Conservation (phyloP, 2,113 vertebrate species). For the Tachysurus vachellii region DNA sequence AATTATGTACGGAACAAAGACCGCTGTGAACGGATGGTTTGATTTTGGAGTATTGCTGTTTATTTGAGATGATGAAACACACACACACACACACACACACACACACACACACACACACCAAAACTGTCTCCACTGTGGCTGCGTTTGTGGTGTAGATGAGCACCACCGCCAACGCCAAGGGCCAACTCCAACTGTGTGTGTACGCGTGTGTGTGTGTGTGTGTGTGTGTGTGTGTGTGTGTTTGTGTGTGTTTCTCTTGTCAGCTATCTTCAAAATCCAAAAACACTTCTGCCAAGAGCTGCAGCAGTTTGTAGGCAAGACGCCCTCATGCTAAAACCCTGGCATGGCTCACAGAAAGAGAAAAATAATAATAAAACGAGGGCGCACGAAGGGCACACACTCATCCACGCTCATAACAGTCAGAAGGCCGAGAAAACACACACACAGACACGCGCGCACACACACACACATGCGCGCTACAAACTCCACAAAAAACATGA, state of each 20-base stretch:
- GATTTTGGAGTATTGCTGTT: neutral
- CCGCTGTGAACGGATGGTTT: neutral
- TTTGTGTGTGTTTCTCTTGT: constrained; percentile 23
- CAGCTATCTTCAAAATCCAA: constrained; percentile 41
- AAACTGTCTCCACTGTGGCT: constrained; percentile 4
- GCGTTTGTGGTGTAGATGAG: constrained; percentile 25
- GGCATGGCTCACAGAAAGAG: constrained; percentile 45
- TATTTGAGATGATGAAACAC: neutral
- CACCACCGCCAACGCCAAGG: constrained; percentile 39
- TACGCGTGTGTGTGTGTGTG: constrained; percentile 10
- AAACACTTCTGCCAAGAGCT: constrained; percentile 46
- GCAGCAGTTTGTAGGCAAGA: constrained; percentile 49
- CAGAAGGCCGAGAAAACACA: neutral
- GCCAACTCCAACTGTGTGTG: constrained; percentile 42
- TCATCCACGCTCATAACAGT: constrained; percentile 12
- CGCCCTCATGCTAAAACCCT: constrained; percentile 50
- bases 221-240: constrained; percentile 10
- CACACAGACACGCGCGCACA: neutral
- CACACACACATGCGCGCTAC: neutral
- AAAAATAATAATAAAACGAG: constrained; percentile 49
- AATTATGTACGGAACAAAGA: neutral
- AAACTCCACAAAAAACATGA: constrained; percentile 6
- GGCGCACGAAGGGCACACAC: constrained; percentile 26
- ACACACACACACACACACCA: neutral
- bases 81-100: constrained; percentile 3